phyloP scores from a whole-genome alignment of 2,797 vertebrate genomes.

The Thripadectes ignobilis region DNA sequence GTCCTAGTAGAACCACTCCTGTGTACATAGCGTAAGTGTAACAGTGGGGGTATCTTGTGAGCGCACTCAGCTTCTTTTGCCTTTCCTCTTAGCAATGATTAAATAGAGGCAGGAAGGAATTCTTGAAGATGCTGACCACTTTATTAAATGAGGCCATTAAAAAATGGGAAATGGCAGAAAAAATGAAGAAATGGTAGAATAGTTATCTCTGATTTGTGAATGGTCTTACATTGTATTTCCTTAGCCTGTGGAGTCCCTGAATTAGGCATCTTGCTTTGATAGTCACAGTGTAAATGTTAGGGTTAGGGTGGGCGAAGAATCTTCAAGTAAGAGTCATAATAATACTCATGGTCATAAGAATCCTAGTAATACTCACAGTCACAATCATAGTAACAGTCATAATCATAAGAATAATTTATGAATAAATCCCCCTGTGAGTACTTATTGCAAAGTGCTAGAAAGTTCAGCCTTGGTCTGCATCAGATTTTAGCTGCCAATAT shows the following conservation, averaged over 20 bases:
- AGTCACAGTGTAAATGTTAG: neutral
- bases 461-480: neutral
- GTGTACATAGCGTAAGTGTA: neutral
- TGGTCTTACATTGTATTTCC: neutral
- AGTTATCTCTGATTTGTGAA: neutral
- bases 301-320: neutral
- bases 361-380: slow-evolving; percentile 16
- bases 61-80: neutral
- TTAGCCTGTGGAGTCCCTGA: neutral
- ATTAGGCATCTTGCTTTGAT: slow-evolving; percentile 14
- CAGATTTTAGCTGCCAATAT: neutral
- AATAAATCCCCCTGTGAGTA: neutral
- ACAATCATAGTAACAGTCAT: neutral
- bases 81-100: neutral
- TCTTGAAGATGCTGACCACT: neutral
- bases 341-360: no score
- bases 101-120: neutral
- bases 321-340: neutral
- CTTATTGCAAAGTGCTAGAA: slow-evolving; percentile 24
- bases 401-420: neutral
- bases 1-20: neutral
- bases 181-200: neutral
- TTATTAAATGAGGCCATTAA: neutral
- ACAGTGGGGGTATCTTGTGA: neutral
- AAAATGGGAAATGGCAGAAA: neutral